phyloP scores from a whole-genome alignment of 1,140 invertebrate genomes.

The Ips typographus region DNA sequence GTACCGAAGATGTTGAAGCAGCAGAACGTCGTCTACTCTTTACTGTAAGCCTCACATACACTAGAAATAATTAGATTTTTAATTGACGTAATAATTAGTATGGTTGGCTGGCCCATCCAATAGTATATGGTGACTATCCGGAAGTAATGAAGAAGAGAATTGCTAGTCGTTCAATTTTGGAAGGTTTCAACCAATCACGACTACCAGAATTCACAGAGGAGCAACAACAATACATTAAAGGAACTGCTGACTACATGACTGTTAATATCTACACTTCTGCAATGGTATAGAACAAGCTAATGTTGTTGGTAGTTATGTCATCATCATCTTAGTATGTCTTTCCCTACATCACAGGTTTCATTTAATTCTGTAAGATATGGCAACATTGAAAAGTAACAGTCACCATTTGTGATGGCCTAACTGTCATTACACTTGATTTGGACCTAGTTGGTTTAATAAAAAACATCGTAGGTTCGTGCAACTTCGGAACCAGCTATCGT shows the following conservation, averaged over 20 bases:
- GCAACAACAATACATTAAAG: slow-evolving; percentile 51
- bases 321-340: too few relatives aligned
- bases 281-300: neutral
- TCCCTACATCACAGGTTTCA: too few relatives aligned
- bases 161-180: slow-evolving; percentile 56
- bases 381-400: too few relatives aligned
- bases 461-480: neutral
- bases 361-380: too few relatives aligned
- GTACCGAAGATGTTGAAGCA: slow-evolving; percentile 23
- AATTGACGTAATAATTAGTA: slow-evolving; percentile 51
- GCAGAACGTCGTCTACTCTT: slow-evolving; percentile 19
- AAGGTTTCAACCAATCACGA: slow-evolving; percentile 60
- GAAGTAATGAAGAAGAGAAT: slow-evolving; percentile 60
- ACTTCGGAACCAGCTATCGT: neutral
- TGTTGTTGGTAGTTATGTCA: neutral
- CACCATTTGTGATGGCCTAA: too few relatives aligned
- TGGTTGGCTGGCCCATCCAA: slow-evolving; percentile 64
- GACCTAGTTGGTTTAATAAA: too few relatives aligned
- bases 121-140: slow-evolving; percentile 67
- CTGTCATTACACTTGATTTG: too few relatives aligned
- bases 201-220: slow-evolving; percentile 60
- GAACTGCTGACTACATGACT: slow-evolving; percentile 9
- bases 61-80: neutral
- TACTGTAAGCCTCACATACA: slow-evolving; percentile 45
- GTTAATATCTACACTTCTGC: slow-evolving; percentile 8